Conservation (phyloP, 2,113 vertebrate genomes). For the Muscicapa adusta region DNA sequence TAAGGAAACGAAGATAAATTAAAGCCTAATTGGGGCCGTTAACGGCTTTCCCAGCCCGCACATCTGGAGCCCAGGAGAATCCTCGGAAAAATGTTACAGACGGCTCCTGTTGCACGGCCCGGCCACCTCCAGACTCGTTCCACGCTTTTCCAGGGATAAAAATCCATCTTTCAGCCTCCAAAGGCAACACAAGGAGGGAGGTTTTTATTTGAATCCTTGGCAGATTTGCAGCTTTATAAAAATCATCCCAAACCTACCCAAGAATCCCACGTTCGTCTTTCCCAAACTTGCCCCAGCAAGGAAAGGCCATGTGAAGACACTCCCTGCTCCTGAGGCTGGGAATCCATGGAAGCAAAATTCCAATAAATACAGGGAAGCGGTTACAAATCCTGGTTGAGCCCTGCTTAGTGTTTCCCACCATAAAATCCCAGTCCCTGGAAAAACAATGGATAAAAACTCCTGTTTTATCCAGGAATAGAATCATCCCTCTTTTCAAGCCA, state of each 20-base stretch:
- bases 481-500: neutral
- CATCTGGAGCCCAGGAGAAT: slow-evolving; percentile 79
- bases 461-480: neutral
- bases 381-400: neutral
- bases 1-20: slow-evolving; percentile 82
- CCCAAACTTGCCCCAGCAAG: neutral
- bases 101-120: slow-evolving; percentile 80
- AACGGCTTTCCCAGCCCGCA: slow-evolving; percentile 80
- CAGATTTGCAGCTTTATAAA: neutral
- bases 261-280: too few relatives aligned
- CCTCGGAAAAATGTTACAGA: slow-evolving; percentile 77
- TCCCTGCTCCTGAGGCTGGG: neutral
- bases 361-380: neutral
- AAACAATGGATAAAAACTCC: neutral
- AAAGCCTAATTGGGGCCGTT: slow-evolving; percentile 82
- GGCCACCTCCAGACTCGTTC: slow-evolving; percentile 55
- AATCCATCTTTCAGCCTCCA: neutral
- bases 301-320: neutral
- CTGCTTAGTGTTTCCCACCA: neutral
- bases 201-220: neutral
- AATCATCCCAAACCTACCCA: neutral
- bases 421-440: neutral
- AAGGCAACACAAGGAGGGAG: neutral
- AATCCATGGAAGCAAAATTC: neutral
- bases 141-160: neutral